Evolutionary conservation across 2,797 vertebrate genomes (phyloP).

Genomic region (Muscicapa striata): DNA sequence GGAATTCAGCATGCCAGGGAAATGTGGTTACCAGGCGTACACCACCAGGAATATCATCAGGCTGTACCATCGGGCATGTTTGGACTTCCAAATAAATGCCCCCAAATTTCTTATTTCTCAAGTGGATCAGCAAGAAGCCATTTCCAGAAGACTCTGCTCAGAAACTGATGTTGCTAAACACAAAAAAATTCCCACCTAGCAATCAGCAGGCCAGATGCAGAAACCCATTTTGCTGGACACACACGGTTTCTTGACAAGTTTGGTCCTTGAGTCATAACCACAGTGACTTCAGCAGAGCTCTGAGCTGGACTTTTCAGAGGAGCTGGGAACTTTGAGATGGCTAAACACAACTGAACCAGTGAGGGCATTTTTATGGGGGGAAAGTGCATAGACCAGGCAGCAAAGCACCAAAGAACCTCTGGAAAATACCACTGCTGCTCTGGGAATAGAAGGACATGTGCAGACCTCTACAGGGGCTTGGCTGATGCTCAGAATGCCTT

Average conservation of each 20-base stretch:
- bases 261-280: slow-evolving; percentile 64
- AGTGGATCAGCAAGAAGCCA: background rate
- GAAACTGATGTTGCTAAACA: slow-evolving; percentile 5
- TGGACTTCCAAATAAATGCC: background rate
- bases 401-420: background rate
- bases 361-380: background rate
- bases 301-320: background rate
- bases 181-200: background rate
- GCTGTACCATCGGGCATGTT: background rate
- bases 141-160: background rate
- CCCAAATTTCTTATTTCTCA: background rate
- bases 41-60: background rate
- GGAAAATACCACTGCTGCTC: background rate
- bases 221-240: slow-evolving; percentile 14
- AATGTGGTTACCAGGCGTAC: background rate
- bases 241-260: slow-evolving; percentile 27
- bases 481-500: background rate
- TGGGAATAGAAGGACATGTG: background rate
- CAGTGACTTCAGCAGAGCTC: slow-evolving; percentile 19
- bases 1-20: background rate
- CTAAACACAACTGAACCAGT: background rate
- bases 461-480: background rate
- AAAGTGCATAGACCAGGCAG: background rate
- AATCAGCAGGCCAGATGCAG: background rate
- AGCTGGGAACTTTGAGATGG: background rate